Evolutionary conservation across 2,113 vertebrate species (phyloP), one percentile per base, ranked within the genome.

Genomic region (Erinaceus europaeus): DNA sequence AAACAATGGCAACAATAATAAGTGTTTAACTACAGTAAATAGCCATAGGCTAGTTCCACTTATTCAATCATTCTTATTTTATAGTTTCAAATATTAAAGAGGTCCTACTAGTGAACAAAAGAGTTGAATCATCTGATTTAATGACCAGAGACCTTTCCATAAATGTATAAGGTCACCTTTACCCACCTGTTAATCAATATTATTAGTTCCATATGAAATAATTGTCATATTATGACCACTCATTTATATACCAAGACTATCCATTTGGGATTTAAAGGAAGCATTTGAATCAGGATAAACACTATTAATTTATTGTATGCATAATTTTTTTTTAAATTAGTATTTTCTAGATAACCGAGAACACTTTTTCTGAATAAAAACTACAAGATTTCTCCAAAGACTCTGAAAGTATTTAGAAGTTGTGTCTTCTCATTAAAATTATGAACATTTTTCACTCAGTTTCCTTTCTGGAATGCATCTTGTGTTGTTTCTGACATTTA

Each of bases 401-500:
- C 4, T 85, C 59, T 67, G 57, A 67, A 72, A 3, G n/a, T 53
- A 74, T n/a, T 18, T 29, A n/a, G 18, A 65, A 9, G 62, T 65
- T 61, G 68, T 89, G 11, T 65, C 61, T 4, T 17, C 50, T 79
- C 42, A 21, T 3, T 57, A 42, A 18, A 65, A 29, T 20, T 50
- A 34, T 23, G 29, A 34, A 76, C 15, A 25, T 6, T 71, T 20
- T 59, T 88, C 61, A 62, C 83, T 77, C 46, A 48, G 88, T 86
- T 79, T 82, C 81, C 73, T 84, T 67, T 81, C 34, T 59, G 69
- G 36, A 17, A 77, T 5, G 40, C 23, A 57, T 84, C 48, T 73
- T 67, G 25, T 80, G 46, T 21, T 62, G 55, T 59, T 29, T 40
- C 53, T 71, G 34, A 40, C 40, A 92, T 91, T 87, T 89, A 89